Evolutionary conservation across 2,888 invertebrate genomes (phyloP).

Genomic region (Meteorus cinctellus): DNA sequence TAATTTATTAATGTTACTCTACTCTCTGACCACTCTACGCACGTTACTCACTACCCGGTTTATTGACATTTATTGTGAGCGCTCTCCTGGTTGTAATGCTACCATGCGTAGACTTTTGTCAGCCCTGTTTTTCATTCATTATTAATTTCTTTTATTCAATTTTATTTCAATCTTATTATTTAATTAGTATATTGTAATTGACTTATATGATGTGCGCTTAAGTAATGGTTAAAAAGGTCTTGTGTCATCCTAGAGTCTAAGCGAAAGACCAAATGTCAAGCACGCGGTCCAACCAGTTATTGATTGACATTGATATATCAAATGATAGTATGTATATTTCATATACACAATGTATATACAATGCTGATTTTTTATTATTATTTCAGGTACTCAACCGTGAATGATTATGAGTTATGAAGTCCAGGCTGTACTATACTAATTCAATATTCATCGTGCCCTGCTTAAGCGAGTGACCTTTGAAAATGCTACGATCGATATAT

Average conservation of each 20-base stretch:
- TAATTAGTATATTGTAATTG: slow-evolving; percentile 6
- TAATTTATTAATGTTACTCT: slow-evolving; percentile 69
- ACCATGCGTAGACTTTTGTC: slow-evolving; percentile 35
- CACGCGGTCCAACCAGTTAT: slow-evolving; percentile 13
- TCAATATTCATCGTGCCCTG: slow-evolving; percentile 2
- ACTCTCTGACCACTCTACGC: slow-evolving; percentile 52
- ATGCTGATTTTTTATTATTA: not conserved
- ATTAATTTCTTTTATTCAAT: slow-evolving; percentile 17
- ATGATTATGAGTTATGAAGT: slow-evolving; percentile 5
- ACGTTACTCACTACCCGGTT: slow-evolving; percentile 63
- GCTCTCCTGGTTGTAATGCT: slow-evolving; percentile 45
- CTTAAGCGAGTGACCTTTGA: slow-evolving; percentile 48
- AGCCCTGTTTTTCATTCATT: slow-evolving; percentile 27
- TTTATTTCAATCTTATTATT: slow-evolving; percentile 22
- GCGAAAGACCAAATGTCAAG: slow-evolving; percentile 28
- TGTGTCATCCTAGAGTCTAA: not conserved
- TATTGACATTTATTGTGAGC: slow-evolving; percentile 69
- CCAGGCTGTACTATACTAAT: not conserved
- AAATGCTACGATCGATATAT: slow-evolving; percentile 65
- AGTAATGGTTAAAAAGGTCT: not conserved
- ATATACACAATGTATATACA: not conserved
- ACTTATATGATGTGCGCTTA: not conserved
- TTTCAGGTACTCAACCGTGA: not conserved
- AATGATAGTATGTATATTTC: not conserved
- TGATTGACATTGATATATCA: not conserved